Evolutionary conservation across 2,797 vertebrate species (phyloP).

Genomic region (Squalus acanthias): DNA sequence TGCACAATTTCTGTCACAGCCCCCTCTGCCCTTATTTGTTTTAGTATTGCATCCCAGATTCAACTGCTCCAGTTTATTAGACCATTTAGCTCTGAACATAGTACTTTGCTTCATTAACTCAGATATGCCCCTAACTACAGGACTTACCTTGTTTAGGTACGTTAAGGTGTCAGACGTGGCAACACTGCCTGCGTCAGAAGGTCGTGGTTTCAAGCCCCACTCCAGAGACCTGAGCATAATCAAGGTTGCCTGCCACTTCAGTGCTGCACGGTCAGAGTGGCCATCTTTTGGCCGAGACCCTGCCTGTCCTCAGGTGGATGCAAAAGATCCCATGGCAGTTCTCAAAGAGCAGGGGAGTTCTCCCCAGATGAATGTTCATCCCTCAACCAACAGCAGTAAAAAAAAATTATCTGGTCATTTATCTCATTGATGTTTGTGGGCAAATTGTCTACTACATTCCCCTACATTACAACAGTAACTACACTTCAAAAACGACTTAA

Average conservation of each 20-base stretch:
- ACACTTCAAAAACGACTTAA: too few species aligned
- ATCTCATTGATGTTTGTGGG: conserved; percentile 41
- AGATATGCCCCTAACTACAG: background rate
- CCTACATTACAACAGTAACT: too few species aligned
- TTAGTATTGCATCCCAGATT: background rate
- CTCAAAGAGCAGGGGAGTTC: too few species aligned
- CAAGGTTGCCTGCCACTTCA: background rate
- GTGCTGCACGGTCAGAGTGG: too few species aligned
- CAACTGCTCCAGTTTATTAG: background rate
- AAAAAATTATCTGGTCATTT: conserved; percentile 22
- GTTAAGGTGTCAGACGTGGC: background rate
- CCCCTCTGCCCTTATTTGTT: background rate
- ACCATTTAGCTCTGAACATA: background rate
- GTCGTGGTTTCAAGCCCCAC: too few species aligned
- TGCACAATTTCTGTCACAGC: background rate
- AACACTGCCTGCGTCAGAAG: background rate
- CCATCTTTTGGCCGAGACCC: too few species aligned
- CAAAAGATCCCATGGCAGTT: too few species aligned
- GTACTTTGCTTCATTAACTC: background rate
- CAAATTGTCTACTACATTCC: background rate
- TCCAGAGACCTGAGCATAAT: too few species aligned
- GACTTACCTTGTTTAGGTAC: background rate
- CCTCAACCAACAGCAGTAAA: conserved; percentile 19
- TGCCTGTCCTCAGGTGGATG: too few species aligned
- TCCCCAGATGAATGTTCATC: background rate